Conservation (phyloP, 2,113 vertebrate genomes). For the Anarrhichthys ocellatus region DNA sequence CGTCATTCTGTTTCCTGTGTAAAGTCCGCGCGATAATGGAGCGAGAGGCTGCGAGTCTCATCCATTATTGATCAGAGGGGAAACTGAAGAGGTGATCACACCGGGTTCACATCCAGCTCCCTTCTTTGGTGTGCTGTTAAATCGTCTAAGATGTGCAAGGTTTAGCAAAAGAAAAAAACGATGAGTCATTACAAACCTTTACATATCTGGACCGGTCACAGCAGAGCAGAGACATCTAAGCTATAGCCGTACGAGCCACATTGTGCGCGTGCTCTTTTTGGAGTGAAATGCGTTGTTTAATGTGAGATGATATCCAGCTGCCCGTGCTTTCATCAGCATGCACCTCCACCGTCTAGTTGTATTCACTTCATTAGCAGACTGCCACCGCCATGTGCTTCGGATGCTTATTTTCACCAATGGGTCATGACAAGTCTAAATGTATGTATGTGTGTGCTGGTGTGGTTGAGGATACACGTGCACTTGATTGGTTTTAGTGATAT, state of each 20-base stretch:
- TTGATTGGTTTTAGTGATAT: constrained; percentile 49
- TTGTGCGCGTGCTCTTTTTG: constrained; percentile 12
- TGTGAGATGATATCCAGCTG: constrained; percentile 48
- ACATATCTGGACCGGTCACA: constrained; percentile 7
- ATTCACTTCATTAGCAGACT: constrained; percentile 75
- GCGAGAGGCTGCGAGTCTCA: constrained; percentile 46
- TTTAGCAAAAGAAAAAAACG: constrained; percentile 25
- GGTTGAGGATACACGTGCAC: constrained; percentile 34
- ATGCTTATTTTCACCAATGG: constrained; percentile 68
- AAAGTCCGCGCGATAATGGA: constrained; percentile 52
- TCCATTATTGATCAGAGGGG: constrained; percentile 60
- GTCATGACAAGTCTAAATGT: constrained; percentile 71
- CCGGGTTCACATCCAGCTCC: constrained; percentile 38
- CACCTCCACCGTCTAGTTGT: constrained; percentile 67
- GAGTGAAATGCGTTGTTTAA: constrained; percentile 28
- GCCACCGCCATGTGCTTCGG: constrained; percentile 53
- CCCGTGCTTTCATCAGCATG: constrained; percentile 68
- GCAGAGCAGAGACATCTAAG: constrained; percentile 7
- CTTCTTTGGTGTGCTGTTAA: constrained; percentile 29
- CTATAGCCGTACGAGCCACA: not conserved
- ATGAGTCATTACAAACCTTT: not conserved
- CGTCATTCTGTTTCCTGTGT: constrained; percentile 31
- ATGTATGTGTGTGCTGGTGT: constrained; percentile 56
- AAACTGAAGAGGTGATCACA: constrained; percentile 59
- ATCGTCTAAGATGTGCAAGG: constrained; percentile 22